phyloP scores from a whole-genome alignment of 2,113 vertebrate species.

The Gnathonemus longibarbis region DNA sequence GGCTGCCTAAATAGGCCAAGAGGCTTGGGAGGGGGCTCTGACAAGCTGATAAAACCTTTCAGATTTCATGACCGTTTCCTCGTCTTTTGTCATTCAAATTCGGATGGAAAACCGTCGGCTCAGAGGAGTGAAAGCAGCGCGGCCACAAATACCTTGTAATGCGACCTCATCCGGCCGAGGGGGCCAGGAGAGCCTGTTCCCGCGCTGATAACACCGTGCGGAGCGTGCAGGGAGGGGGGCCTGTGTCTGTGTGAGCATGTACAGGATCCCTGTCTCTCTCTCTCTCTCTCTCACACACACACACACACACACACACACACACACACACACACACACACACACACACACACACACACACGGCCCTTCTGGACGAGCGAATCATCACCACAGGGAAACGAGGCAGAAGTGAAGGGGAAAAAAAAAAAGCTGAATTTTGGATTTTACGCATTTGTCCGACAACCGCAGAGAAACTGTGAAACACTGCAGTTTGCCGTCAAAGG shows the following conservation, averaged over 20 bases:
- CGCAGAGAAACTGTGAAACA: conserved; percentile 5
- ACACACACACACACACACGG: not conserved
- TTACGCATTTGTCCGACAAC: not conserved
- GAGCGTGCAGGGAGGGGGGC: conserved; percentile 33
- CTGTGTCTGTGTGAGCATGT: not conserved
- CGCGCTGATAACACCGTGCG: conserved; percentile 88
- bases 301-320: not conserved
- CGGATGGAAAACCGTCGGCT: conserved; percentile 77
- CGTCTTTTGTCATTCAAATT: conserved; percentile 89
- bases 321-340: too few species aligned
- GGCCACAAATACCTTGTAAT: conserved; percentile 81
- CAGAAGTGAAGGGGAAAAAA: not conserved
- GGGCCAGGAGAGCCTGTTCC: conserved; percentile 84
- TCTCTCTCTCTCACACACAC: not conserved
- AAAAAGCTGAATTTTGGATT: not conserved
- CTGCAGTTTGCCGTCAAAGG: not conserved
- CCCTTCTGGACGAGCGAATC: not conserved
- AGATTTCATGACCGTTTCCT: conserved; percentile 86
- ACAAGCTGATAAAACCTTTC: conserved; percentile 85
- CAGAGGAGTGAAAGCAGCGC: conserved; percentile 81
- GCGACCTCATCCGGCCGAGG: conserved; percentile 87
- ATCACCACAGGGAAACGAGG: not conserved
- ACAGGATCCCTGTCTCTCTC: not conserved
- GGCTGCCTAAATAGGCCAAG: conserved; percentile 76
- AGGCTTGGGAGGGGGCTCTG: conserved; percentile 79